These are phyloP conservation scores for Sebastes alutus DNA, from an alignment of 2,797 vertebrate genomes.

Conservation along the genomic window DNA sequence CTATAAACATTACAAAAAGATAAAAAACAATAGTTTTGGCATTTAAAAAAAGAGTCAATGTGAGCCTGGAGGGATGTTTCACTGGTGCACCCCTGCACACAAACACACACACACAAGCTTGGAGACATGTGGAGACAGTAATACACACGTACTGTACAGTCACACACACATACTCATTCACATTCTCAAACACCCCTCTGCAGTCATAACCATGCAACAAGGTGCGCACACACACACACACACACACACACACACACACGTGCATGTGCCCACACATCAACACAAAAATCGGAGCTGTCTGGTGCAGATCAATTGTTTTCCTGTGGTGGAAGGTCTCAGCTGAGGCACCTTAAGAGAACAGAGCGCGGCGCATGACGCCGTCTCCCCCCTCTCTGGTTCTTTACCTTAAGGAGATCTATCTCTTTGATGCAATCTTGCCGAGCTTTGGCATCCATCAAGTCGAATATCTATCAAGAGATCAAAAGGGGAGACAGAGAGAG, in stretches of 20 bases:
- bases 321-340: slow-evolving; percentile 83
- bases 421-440: slow-evolving; percentile 99
- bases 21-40: slow-evolving; percentile 70
- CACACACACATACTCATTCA: slow-evolving; percentile 48
- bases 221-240: not conserved
- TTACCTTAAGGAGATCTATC: slow-evolving; percentile 99
- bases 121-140: slow-evolving; percentile 21
- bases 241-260: not conserved
- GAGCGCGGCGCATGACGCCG: slow-evolving; percentile 77
- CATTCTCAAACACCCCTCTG: slow-evolving; percentile 51
- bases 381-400: slow-evolving; percentile 79
- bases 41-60: slow-evolving; percentile 76
- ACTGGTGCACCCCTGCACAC: slow-evolving; percentile 21
- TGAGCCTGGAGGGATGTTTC: slow-evolving; percentile 80
- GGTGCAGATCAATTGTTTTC: slow-evolving; percentile 87
- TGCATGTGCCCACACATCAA: slow-evolving; percentile 36
- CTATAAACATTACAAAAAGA: slow-evolving; percentile 75
- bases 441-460: slow-evolving; percentile 99
- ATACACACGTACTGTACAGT: slow-evolving; percentile 44
- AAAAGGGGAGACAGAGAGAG: slow-evolving; percentile 70
- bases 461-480: slow-evolving; percentile 95
- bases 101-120: not conserved
- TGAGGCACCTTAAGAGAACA: slow-evolving; percentile 85
- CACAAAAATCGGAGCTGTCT: slow-evolving; percentile 56
- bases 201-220: slow-evolving; percentile 51